Conservation (phyloP, 2,797 vertebrate genomes). For the Urocyon cinereoargenteus region DNA sequence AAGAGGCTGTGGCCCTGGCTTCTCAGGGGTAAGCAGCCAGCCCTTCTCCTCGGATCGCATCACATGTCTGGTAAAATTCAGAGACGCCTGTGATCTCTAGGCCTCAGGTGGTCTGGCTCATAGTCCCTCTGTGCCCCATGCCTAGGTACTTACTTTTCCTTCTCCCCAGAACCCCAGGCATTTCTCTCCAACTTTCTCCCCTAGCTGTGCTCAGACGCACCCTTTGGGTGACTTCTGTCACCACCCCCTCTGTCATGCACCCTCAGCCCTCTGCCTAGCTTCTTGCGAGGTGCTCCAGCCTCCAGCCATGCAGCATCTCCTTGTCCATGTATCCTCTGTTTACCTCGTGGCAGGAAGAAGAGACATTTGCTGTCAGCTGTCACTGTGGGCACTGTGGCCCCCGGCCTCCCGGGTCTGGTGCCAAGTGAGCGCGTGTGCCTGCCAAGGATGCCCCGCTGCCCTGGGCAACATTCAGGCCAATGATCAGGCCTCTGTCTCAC, state of each 20-base stretch:
- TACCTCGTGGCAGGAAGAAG: background rate
- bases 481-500: fast-evolving
- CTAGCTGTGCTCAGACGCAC: background rate
- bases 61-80: fast-evolving
- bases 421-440: background rate
- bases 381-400: background rate
- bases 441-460: fast-evolving
- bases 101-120: background rate
- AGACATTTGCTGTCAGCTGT: fast-evolving
- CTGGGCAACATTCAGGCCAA: fast-evolving
- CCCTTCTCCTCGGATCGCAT: background rate
- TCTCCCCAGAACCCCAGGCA: background rate
- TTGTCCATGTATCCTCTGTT: background rate
- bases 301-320: no score
- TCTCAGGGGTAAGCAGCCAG: background rate
- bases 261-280: background rate
- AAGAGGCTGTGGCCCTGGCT: no score
- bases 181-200: fast-evolving
- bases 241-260: background rate
- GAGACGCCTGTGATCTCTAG: background rate
- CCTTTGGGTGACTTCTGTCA: fast-evolving
- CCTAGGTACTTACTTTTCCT: background rate
- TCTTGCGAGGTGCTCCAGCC: background rate
- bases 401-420: fast-evolving
- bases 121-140: fast-evolving